A percentile compares a stretch with the other conserved stretches of the same genome.
These are phyloP conservation scores for Pollenia griseotomentosa DNA, from an alignment of 2,888 invertebrate genomes.

Conservation along the genomic window DNA sequence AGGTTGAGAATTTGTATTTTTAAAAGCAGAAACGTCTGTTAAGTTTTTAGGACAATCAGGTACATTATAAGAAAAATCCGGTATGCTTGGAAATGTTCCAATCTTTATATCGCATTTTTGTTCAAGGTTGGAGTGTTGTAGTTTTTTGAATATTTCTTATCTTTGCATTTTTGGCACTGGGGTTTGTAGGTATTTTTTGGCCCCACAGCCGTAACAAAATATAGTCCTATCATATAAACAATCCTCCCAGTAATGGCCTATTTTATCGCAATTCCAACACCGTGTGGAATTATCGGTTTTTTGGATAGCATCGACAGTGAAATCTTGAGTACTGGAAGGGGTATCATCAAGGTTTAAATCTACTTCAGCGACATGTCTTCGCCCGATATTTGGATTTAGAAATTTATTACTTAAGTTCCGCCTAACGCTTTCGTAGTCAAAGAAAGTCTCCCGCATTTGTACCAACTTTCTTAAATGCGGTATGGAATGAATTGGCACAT, in stretches of 20 bases:
- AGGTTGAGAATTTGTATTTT: too few species aligned
- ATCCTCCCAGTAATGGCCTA: constrained; percentile 36
- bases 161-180: constrained; percentile 24
- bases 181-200: background rate
- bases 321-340: background rate
- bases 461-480: constrained; percentile 28
- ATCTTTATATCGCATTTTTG: background rate
- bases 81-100: background rate
- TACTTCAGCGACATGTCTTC: constrained; percentile 20
- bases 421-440: constrained; percentile 10
- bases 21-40: background rate
- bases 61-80: background rate
- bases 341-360: background rate
- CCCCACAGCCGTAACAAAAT: background rate
- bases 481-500: constrained; percentile 26
- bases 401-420: constrained; percentile 6
- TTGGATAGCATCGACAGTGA: background rate
- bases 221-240: constrained; percentile 8
- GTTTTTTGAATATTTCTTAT: constrained; percentile 32
- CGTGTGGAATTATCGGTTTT: background rate
- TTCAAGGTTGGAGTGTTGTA: background rate
- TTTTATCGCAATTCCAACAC: constrained; percentile 45
- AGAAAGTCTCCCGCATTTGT: constrained; percentile 19
- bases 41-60: background rate
- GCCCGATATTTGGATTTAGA: background rate